Base-by-base conservation (phyloP, 2,797 vertebrate species). In the Pseudomugil tenellus region DNA sequence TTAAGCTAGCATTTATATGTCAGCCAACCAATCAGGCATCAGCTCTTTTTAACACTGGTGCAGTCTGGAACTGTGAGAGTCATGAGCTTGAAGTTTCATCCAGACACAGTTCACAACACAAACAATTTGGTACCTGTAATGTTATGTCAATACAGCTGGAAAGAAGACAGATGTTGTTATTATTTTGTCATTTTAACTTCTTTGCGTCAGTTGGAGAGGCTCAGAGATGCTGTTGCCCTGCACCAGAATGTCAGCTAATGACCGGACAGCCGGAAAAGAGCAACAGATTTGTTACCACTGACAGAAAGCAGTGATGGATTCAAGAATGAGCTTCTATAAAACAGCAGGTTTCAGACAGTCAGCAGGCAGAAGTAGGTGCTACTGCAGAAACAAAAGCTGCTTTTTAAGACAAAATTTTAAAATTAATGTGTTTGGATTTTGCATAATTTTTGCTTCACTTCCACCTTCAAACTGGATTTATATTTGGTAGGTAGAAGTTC, bases 121-220 rank as follows among this genome's bases (percentile, higher is more conserved):
- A 96, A 94, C 96, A 96, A 96, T 97, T 96, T 97, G 95, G 89
- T 89, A 93, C 86, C 94, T 92, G 94, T 96, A 96, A 96, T 95
- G 91, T 92, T 92, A 84, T 93, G 95, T 97, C 97, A 96, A 96
- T 98, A 97, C 93, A 81, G 86, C 87, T 71, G 92, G 94, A 96
- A 95, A 96, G 93, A 96, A 98, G 96, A 98, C 94, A 95, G 96
- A 98, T 98, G 96, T 93, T 95, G 95, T 96, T 96, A 96, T 97
- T 97, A 97, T 94, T 96, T 95, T 93, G 94, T 93, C 93, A 93
- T 95, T 96, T 95, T 92, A 93, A 94, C 92, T 92, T 95, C 95
- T 41, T 94, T 54, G 90, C 94, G 87, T 84, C 92, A 93, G 90
- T 94, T 92, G 93, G 87, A 93, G 91, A 94, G 93, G 92, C 89